Evolutionary conservation across 2,888 invertebrate genomes (phyloP).

Genomic region (Malthinus seriepunctatus): DNA sequence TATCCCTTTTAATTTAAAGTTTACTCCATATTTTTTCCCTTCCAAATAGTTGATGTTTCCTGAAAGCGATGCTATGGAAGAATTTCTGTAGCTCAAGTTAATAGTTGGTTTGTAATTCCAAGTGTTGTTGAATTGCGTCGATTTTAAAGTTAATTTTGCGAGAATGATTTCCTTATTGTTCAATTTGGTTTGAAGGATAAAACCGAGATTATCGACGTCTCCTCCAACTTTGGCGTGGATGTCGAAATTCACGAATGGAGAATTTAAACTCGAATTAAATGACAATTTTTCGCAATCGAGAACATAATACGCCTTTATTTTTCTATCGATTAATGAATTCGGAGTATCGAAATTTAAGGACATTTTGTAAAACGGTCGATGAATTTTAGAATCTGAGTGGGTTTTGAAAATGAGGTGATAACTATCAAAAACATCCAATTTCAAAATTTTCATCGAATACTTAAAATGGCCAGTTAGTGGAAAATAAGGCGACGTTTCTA

Average conservation of each 20-base stretch:
- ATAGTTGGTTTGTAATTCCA: constrained; percentile 31
- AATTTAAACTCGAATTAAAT: constrained; percentile 28
- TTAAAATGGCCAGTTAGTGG: constrained; percentile 36
- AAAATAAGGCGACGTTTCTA: constrained; percentile 31
- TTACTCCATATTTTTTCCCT: constrained; percentile 25
- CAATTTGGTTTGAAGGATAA: constrained; percentile 29
- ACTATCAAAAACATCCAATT: constrained; percentile 34
- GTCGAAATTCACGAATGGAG: constrained; percentile 33
- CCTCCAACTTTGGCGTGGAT: constrained; percentile 26
- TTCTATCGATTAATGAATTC: constrained; percentile 33
- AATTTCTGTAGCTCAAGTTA: constrained; percentile 29
- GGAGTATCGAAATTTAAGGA: constrained; percentile 34
- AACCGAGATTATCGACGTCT: constrained; percentile 29
- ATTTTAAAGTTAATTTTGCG: constrained; percentile 20
- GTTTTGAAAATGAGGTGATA: constrained; percentile 32
- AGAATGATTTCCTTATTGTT: constrained; percentile 31
- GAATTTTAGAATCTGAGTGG: constrained; percentile 16
- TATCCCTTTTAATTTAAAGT: constrained; percentile 29
- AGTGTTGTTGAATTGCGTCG: not conserved
- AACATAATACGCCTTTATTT: constrained; percentile 28
- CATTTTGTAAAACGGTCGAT: constrained; percentile 27
- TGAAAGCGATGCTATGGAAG: constrained; percentile 26
- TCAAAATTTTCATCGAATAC: constrained; percentile 31
- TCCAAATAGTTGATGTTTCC: constrained; percentile 30
- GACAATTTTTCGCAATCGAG: constrained; percentile 29